Conservation (phyloP, 2,797 vertebrate species). For the Tauraco hartlaubi region DNA sequence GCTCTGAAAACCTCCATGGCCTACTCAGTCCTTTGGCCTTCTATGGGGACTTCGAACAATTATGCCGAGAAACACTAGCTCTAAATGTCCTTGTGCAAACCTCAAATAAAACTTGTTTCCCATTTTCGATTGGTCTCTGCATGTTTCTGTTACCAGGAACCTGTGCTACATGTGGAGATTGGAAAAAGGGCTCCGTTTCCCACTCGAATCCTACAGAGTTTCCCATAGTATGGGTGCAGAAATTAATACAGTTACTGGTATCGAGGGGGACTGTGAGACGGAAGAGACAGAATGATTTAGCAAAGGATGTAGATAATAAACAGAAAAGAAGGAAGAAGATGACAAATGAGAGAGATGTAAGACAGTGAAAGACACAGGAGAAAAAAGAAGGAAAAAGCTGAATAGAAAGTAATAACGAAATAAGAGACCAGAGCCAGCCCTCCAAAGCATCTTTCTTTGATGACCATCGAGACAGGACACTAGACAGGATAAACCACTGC, state of each 20-base stretch:
- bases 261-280: not conserved
- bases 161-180: fast-evolving
- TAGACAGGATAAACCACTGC: not conserved
- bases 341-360: not conserved
- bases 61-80: not conserved
- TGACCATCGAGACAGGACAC: not conserved
- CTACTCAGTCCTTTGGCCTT: not conserved
- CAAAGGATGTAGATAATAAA: not conserved
- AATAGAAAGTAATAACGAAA: not conserved
- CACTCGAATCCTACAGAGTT: fast-evolving
- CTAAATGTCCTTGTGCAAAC: not conserved
- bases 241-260: not conserved
- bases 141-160: fast-evolving
- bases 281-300: not conserved
- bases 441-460: not conserved
- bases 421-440: not conserved
- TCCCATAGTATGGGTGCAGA: not conserved
- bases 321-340: not conserved
- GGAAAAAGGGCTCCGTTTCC: not conserved
- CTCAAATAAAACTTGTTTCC: not conserved
- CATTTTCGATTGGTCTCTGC: not conserved
- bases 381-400: not conserved
- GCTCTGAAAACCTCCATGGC: not conserved
- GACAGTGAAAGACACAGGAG: not conserved
- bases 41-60: not conserved